Percentiles rank a stretch among this genome's conserved stretches.
Evolutionary conservation across 2,888 invertebrate genomes (phyloP).

Genomic region (Perithous albicinctus): DNA sequence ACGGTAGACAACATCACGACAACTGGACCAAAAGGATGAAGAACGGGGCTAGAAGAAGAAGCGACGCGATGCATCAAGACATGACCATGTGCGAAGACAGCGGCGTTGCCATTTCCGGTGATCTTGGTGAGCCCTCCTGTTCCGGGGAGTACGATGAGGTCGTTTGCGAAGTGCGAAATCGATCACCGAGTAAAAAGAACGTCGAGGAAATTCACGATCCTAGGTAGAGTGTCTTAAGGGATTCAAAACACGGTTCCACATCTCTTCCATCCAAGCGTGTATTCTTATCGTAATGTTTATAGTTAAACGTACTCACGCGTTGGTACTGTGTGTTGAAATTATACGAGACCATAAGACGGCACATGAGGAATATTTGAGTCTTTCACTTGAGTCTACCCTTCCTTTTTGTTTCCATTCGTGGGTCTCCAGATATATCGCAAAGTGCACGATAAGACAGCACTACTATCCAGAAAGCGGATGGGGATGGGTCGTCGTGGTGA

Average conservation of each 20-base stretch:
- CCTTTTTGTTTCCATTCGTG: slow-evolving; percentile 31
- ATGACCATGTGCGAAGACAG: slow-evolving; percentile 78
- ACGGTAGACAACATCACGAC: slow-evolving; percentile 10
- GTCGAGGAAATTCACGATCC: slow-evolving; percentile 74
- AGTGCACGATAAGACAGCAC: slow-evolving; percentile 85
- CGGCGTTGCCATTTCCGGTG: slow-evolving; percentile 80
- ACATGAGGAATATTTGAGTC: slow-evolving; percentile 17
- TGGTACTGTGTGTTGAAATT: not conserved
- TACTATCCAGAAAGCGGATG: slow-evolving; percentile 88
- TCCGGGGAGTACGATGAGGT: slow-evolving; percentile 78
- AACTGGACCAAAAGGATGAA: slow-evolving; percentile 26
- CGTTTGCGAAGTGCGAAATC: slow-evolving; percentile 69
- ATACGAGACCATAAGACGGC: slow-evolving; percentile 9
- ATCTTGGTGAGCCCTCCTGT: slow-evolving; percentile 79
- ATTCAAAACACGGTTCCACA: not conserved
- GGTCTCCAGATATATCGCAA: slow-evolving; percentile 72
- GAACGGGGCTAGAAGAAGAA: slow-evolving; percentile 28
- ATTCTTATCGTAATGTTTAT: not conserved
- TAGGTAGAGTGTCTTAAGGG: slow-evolving; percentile 70
- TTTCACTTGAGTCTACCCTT: not conserved
- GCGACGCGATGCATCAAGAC: slow-evolving; percentile 46
- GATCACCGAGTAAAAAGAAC: slow-evolving; percentile 69
- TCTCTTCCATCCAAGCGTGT: slow-evolving; percentile 8
- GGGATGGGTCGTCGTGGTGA: slow-evolving; percentile 87
- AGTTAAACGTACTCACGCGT: not conserved